Evolutionary conservation across 2,888 invertebrate species (phyloP).

Genomic region (Nowickia ferox): DNA sequence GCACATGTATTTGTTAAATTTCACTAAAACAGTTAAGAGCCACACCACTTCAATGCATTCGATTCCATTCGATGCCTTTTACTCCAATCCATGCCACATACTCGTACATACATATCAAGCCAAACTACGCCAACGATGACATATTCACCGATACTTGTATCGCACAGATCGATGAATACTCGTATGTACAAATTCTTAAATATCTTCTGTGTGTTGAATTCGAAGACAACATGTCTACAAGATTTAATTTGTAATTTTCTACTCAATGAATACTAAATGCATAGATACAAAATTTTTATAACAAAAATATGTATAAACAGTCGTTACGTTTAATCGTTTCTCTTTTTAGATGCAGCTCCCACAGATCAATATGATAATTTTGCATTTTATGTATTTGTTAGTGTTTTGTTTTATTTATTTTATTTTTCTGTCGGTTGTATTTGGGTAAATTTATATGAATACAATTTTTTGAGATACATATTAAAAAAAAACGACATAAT

Average conservation of each 20-base stretch:
- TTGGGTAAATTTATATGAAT: slow-evolving; percentile 50
- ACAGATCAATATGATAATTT: slow-evolving; percentile 67
- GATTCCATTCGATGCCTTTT: background rate
- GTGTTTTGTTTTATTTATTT: slow-evolving; percentile 27
- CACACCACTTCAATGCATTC: slow-evolving; percentile 32
- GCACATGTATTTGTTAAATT: slow-evolving; percentile 48
- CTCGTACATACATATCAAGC: background rate
- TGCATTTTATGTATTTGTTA: slow-evolving; percentile 11
- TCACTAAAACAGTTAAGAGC: slow-evolving; percentile 60
- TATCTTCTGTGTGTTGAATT: slow-evolving; percentile 25
- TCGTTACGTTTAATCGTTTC: slow-evolving; percentile 52
- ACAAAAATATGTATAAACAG: slow-evolving; percentile 55
- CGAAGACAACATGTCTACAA: slow-evolving; percentile 71
- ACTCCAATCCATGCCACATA: slow-evolving; percentile 12
- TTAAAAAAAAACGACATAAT: slow-evolving; percentile 2
- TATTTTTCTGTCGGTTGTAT: slow-evolving; percentile 12
- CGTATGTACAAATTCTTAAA: slow-evolving; percentile 25
- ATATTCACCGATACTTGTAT: slow-evolving; percentile 50
- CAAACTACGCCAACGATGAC: slow-evolving; percentile 56
- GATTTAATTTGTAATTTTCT: slow-evolving; percentile 72
- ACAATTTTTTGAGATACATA: slow-evolving; percentile 29
- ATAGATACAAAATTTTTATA: slow-evolving; percentile 57
- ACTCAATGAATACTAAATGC: slow-evolving; percentile 65
- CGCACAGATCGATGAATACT: slow-evolving; percentile 46
- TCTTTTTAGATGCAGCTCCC: slow-evolving; percentile 59